These are phyloP conservation scores for Ptychoptera albimana DNA, from an alignment of 2,888 invertebrate genomes.

Conservation along the genomic window DNA sequence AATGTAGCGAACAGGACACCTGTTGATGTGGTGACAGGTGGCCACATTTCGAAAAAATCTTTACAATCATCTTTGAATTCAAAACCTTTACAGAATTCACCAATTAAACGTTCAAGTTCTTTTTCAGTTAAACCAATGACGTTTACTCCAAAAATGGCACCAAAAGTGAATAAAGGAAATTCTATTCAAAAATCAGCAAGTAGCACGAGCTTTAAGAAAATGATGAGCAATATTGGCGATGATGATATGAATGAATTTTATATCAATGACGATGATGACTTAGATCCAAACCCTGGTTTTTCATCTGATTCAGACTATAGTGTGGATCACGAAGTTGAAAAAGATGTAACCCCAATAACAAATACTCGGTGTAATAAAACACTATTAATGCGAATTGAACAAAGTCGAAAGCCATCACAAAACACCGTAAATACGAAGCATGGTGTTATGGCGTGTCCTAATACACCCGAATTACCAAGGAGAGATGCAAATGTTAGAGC, in stretches of 20 bases:
- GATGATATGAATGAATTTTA: conserved; percentile 29
- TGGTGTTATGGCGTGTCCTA: conserved; percentile 33
- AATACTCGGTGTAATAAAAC: conserved; percentile 56
- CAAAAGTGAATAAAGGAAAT: conserved; percentile 7
- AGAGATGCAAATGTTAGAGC: conserved; percentile 18
- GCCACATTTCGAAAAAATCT: too few species aligned
- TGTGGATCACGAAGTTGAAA: conserved; percentile 31
- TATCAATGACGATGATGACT: conserved; percentile 28
- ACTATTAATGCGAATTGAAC: conserved; percentile 42
- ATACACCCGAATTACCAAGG: conserved; percentile 39
- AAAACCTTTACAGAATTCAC: conserved; percentile 12
- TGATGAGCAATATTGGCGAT: conserved; percentile 22
- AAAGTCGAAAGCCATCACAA: conserved; percentile 23
- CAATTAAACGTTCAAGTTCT: conserved; percentile 52
- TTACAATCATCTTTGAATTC: not conserved
- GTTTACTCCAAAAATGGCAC: conserved; percentile 5
- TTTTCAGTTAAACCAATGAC: conserved; percentile 36
- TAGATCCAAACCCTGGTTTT: conserved; percentile 14
- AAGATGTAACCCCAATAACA: conserved; percentile 26
- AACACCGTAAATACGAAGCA: conserved; percentile 8
- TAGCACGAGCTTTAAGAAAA: conserved; percentile 27
- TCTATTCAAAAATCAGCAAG: conserved; percentile 28
- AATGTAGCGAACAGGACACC: too few species aligned
- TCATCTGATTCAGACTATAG: conserved; percentile 32
- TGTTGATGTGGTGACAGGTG: too few species aligned